phyloP scores from a whole-genome alignment of 2,113 vertebrate genomes.

The Siniperca chuatsi region DNA sequence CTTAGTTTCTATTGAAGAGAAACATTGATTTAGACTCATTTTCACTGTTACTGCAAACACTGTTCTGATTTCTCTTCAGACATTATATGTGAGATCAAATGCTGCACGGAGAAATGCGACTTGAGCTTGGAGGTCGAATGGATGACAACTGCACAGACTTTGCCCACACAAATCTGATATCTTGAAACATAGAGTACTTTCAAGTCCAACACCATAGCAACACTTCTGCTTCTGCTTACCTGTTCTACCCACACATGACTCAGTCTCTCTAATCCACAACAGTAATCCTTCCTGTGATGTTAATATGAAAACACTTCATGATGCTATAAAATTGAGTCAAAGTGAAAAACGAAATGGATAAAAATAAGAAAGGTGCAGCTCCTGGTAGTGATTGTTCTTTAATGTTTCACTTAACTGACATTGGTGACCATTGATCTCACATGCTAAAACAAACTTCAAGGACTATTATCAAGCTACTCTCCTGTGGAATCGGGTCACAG shows the following conservation, averaged over 20 bases:
- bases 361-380: background rate
- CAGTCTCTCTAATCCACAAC: conserved; percentile 65
- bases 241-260: conserved; percentile 77
- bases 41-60: conserved; percentile 38
- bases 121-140: conserved; percentile 62
- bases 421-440: background rate
- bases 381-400: background rate
- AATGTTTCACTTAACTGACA: background rate
- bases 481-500: too few relatives aligned
- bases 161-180: conserved; percentile 75
- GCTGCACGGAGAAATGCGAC: conserved; percentile 54
- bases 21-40: conserved; percentile 24
- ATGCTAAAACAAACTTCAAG: background rate
- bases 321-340: conserved; percentile 20
- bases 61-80: conserved; percentile 50
- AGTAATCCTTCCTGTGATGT: conserved; percentile 61
- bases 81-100: conserved; percentile 61
- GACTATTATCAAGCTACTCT: too few relatives aligned
- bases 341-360: conserved; percentile 11
- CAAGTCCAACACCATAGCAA: conserved; percentile 79
- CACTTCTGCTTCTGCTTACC: conserved; percentile 71
- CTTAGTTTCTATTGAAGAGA: conserved; percentile 5
- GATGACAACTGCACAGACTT: conserved; percentile 70
- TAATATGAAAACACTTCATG: conserved; percentile 43
- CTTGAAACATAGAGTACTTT: conserved; percentile 76